Percentiles rank a stretch among this genome's conserved stretches.
Evolutionary conservation across 2,797 vertebrate genomes (phyloP).

Genomic region (Megalops cyprinoides): DNA sequence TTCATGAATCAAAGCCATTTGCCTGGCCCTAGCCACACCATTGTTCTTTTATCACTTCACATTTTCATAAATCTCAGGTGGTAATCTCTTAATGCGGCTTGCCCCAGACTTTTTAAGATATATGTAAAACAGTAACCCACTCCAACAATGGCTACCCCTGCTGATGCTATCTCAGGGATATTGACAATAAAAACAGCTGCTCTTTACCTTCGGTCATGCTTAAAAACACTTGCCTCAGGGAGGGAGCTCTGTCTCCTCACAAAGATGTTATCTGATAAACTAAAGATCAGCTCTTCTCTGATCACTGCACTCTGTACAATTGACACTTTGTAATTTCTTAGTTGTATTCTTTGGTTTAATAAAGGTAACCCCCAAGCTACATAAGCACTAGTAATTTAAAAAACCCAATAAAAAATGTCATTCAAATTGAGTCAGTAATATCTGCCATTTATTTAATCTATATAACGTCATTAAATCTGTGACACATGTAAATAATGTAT

Average conservation of each 20-base stretch:
- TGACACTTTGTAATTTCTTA: constrained; percentile 56
- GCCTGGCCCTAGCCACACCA: constrained; percentile 79
- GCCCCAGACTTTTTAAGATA: constrained; percentile 70
- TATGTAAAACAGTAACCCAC: constrained; percentile 75
- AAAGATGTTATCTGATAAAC: constrained; percentile 61
- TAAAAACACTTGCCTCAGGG: constrained; percentile 48
- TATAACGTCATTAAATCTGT: constrained; percentile 58
- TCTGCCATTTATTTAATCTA: constrained; percentile 72
- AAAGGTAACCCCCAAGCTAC: constrained; percentile 43
- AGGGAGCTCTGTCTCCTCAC: constrained; percentile 40
- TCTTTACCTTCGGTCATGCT: constrained; percentile 60
- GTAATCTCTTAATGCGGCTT: constrained; percentile 85
- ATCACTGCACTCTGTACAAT: constrained; percentile 54
- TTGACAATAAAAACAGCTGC: constrained; percentile 70
- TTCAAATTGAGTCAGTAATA: constrained; percentile 69
- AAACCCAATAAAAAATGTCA: constrained; percentile 46
- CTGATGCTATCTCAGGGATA: constrained; percentile 67
- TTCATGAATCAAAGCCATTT: constrained; percentile 85
- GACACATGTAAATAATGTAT: constrained; percentile 72
- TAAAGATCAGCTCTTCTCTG: constrained; percentile 49
- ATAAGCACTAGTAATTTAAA: not conserved
- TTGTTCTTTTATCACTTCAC: constrained; percentile 91
- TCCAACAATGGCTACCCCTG: constrained; percentile 73
- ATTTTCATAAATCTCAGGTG: constrained; percentile 94
- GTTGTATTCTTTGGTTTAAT: constrained; percentile 54